phyloP scores from a whole-genome alignment of 1,140 invertebrate genomes.

The Drosophila burlai region DNA sequence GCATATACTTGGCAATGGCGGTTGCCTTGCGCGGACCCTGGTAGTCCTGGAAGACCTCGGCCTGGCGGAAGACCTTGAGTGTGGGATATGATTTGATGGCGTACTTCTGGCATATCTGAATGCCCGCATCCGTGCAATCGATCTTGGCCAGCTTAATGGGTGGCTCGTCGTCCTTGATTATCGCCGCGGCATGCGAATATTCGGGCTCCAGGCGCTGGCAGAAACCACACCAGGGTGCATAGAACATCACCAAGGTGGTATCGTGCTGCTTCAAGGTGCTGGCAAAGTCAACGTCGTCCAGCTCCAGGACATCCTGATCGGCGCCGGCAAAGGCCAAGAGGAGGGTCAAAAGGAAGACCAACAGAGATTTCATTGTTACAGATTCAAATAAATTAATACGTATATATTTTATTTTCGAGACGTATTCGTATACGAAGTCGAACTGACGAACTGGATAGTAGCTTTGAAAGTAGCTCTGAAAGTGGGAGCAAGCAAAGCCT shows the following conservation, averaged over 20 bases:
- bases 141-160: constrained; percentile 96
- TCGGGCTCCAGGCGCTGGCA: constrained; percentile 99
- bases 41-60: constrained; percentile 93
- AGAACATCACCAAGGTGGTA: constrained; percentile 98
- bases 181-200: constrained; percentile 96
- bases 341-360: constrained; percentile 20
- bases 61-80: constrained; percentile 97
- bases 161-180: constrained; percentile 94
- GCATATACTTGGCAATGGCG: constrained; percentile 98
- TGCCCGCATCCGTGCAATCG: constrained; percentile 98
- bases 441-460: background rate
- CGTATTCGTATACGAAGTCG: background rate
- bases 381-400: background rate
- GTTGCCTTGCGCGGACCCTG: constrained; percentile 97
- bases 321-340: constrained; percentile 53
- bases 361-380: constrained; percentile 27
- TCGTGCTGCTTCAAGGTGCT: constrained; percentile 92
- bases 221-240: constrained; percentile 99
- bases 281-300: constrained; percentile 94
- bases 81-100: constrained; percentile 98
- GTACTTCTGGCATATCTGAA: constrained; percentile 95
- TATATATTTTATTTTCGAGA: background rate
- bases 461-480: background rate
- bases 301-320: constrained; percentile 92
- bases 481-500: background rate